Conservation (phyloP, 2,888 invertebrate species). For the Drosophila meridiana region DNA sequence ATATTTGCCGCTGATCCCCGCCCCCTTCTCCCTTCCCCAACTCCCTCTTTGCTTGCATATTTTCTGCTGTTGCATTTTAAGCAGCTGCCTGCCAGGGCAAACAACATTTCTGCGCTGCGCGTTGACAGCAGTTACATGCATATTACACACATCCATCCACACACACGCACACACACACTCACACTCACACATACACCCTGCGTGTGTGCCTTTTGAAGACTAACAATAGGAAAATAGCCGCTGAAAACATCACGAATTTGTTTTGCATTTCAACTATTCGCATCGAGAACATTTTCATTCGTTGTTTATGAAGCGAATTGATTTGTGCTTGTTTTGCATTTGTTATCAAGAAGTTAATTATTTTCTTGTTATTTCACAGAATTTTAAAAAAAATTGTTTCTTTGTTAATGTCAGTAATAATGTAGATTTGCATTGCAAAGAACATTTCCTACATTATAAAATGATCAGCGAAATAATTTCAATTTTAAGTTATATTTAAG, state of each 20-base stretch:
- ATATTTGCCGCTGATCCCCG: background rate
- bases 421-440: too few species aligned
- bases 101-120: conserved; percentile 57
- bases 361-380: background rate
- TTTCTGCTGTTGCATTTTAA: conserved; percentile 74
- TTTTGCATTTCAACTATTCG: conserved; percentile 16
- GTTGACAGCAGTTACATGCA: conserved; percentile 73
- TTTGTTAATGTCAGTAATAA: too few species aligned
- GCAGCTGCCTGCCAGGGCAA: conserved; percentile 48
- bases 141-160: conserved; percentile 48
- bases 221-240: conserved; percentile 7
- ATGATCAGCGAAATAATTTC: too few species aligned
- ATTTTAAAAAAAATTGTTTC: too few species aligned
- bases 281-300: background rate
- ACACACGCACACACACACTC: conserved; percentile 12
- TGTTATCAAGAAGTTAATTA: background rate
- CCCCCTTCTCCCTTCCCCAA: background rate
- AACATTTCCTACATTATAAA: too few species aligned
- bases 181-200: conserved; percentile 3
- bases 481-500: too few species aligned
- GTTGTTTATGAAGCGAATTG: background rate
- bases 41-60: conserved; percentile 17
- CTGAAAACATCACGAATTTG: conserved; percentile 15
- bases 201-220: conserved; percentile 6
- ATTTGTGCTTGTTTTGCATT: background rate